Conservation (phyloP, 2,888 invertebrate species). For the Gandaritis pyraliata region DNA sequence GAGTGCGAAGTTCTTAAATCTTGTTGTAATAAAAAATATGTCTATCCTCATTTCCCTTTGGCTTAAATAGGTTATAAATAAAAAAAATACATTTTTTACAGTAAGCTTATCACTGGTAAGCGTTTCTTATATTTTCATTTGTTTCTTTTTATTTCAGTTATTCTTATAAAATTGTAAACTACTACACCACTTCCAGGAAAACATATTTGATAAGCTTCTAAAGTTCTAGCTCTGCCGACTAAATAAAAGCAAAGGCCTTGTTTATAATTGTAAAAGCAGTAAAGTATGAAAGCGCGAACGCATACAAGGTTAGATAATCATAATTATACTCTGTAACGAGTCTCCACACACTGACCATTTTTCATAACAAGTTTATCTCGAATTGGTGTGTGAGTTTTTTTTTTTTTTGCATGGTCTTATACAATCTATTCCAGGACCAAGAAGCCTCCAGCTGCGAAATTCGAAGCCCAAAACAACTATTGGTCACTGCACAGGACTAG, state of each 20-base stretch:
- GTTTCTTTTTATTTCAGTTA: slow-evolving; percentile 1
- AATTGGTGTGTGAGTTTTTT: slow-evolving; percentile 24
- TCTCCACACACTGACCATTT: not conserved
- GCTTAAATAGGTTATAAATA: too few relatives aligned
- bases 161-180: slow-evolving; percentile 22
- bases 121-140: not conserved
- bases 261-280: too few relatives aligned
- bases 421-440: slow-evolving; percentile 31
- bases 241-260: too few relatives aligned
- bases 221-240: too few relatives aligned
- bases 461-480: slow-evolving; percentile 95
- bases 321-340: too few relatives aligned
- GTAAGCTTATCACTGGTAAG: not conserved
- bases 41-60: too few relatives aligned
- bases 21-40: too few relatives aligned
- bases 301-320: too few relatives aligned
- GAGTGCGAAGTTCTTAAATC: too few relatives aligned
- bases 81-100: too few relatives aligned
- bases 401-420: slow-evolving; percentile 4
- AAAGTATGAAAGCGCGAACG: too few relatives aligned
- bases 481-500: slow-evolving; percentile 99
- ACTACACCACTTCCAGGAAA: slow-evolving; percentile 19
- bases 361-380: slow-evolving; percentile 1
- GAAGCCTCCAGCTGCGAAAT: slow-evolving; percentile 42
- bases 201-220: not conserved